phyloP scores from a whole-genome alignment of 2,888 invertebrate genomes.

The Apomyelois bistriatella region DNA sequence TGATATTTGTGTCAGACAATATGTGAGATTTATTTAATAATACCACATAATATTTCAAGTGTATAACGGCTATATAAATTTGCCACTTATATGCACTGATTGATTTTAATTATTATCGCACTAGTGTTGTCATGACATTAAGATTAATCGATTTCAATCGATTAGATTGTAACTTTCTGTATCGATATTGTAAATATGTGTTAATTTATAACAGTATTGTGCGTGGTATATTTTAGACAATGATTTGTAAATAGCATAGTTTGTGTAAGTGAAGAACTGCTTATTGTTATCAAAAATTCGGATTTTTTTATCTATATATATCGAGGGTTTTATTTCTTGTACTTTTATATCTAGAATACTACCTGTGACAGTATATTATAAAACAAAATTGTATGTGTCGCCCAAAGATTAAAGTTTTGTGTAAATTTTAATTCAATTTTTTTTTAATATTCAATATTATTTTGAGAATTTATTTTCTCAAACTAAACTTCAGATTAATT shows the following conservation, averaged over 20 bases:
- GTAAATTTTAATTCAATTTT: no score
- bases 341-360: neutral
- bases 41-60: neutral
- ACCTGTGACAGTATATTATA: neutral
- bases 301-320: conserved; percentile 7
- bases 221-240: conserved; percentile 37
- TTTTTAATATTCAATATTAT: no score
- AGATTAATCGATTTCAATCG: conserved; percentile 30
- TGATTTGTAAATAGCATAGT: conserved; percentile 36
- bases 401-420: neutral
- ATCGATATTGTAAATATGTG: conserved; percentile 57
- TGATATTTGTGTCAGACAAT: neutral
- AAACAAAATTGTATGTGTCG: neutral
- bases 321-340: neutral
- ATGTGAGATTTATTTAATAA: neutral
- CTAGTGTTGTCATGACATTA: conserved; percentile 31
- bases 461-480: no score
- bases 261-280: conserved; percentile 28
- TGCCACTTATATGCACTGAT: conserved; percentile 38
- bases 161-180: conserved; percentile 34
- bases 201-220: conserved; percentile 69
- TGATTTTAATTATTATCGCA: conserved; percentile 27
- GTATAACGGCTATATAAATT: conserved; percentile 2
- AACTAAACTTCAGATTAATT: no score
- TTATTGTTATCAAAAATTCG: conserved; percentile 18